Evolutionary conservation across 2,797 vertebrate genomes (phyloP), one percentile per base, ranked within the genome.

Genomic region (Clarias pachynema): DNA sequence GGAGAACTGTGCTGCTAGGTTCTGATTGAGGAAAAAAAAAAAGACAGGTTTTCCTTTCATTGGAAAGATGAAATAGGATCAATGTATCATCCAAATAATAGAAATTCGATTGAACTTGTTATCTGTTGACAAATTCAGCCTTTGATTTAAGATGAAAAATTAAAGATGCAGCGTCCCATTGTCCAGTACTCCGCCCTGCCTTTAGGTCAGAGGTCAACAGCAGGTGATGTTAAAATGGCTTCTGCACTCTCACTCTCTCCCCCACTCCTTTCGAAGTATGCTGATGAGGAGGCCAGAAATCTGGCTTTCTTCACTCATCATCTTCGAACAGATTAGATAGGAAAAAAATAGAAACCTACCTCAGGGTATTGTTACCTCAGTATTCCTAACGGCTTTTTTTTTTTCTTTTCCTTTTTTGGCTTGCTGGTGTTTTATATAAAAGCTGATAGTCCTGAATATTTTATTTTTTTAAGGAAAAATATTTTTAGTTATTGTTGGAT

Each of bases 341-440:
- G 93, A 94, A 90, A 89, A 88, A 88, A 92, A 91, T 90, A 88
- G 92, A 96, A 95, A 95, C 91, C 96, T 97, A 97, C 97, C 97
- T 97, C 97, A 97, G 97, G 97, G 96, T 97, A 95, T 96, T 95
- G 93, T 97, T 97, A 97, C 97, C 97, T 97, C 97, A 98, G 96
- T 97, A 95, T 96, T 97, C 95, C 95, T 94, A 93, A 93, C 90
- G 90, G 93, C 85, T 89, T 90, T 79, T 85, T 86, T 85, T 93
- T 53, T 82, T 84, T 60, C 4, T 59, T 85, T 85, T 86, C 66
- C 83, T 89, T 94, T 95, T 93, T 94, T 94, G 92, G 96, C 97
- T 98, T 97, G 96, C 96, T 97, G 97, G 96, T 97, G 96, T 98
- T 98, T 98, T 98, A 96, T 98, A 97, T 96, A 95, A 97, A 96